These are phyloP conservation scores for Philantomba maxwellii DNA, from an alignment of 2,113 vertebrate genomes.

Conservation along the genomic window DNA sequence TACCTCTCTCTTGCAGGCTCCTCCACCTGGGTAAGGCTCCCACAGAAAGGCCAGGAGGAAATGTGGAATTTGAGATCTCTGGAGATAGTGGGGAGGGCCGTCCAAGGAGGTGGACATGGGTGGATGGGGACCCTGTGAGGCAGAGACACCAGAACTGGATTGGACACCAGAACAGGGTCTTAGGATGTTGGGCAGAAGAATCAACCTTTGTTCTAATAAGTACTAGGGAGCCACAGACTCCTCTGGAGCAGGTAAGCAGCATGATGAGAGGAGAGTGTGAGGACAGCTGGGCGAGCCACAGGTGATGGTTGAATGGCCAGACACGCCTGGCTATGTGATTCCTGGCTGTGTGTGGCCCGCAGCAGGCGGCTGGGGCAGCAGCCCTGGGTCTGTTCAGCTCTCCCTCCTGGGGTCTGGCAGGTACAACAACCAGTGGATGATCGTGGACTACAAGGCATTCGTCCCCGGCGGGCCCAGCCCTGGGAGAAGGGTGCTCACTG, in stretches of 20 bases:
- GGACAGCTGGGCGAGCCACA: neutral
- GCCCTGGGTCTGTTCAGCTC: neutral
- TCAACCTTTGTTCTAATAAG: neutral
- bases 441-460: conserved; percentile 92
- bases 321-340: accelerated
- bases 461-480: conserved; percentile 69
- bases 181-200: accelerated
- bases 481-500: conserved; percentile 78
- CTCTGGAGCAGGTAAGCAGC: neutral
- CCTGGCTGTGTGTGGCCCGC: neutral
- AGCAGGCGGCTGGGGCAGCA: accelerated
- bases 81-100: neutral
- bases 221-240: neutral
- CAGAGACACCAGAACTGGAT: neutral
- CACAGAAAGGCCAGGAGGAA: neutral
- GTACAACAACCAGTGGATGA: conserved; percentile 99
- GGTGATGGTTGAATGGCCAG: neutral
- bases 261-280: accelerated
- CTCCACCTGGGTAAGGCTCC: neutral
- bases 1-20: neutral
- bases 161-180: too few species aligned
- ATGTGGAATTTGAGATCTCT: neutral
- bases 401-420: conserved; percentile 64
- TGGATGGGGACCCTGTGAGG: neutral
- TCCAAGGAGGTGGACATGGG: accelerated